Percentiles rank a stretch among this genome's conserved stretches.
phyloP scores from a whole-genome alignment of 1,140 invertebrate genomes.

The Drosophila elegans region DNA sequence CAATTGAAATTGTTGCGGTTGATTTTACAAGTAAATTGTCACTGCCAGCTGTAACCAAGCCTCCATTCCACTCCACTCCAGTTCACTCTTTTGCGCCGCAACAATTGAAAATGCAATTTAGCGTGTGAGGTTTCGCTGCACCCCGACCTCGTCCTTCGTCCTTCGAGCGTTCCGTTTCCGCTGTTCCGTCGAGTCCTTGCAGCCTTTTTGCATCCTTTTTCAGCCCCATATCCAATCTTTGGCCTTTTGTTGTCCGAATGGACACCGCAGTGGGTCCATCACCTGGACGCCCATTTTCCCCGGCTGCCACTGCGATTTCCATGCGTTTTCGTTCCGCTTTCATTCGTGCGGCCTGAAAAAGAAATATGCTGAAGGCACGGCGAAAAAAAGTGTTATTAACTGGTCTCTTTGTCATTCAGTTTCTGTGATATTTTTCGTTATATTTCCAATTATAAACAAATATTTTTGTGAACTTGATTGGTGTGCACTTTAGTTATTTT shows the following conservation, averaged over 20 bases:
- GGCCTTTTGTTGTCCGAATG: slow-evolving; percentile 55
- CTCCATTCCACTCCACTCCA: background rate
- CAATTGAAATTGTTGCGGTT: slow-evolving; percentile 72
- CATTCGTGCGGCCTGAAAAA: background rate
- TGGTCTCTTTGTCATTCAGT: background rate
- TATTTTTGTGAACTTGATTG: too few species aligned
- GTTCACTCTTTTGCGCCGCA: slow-evolving; percentile 5
- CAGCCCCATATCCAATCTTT: slow-evolving; percentile 20
- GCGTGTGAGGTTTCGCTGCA: slow-evolving; percentile 41
- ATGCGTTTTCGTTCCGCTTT: slow-evolving; percentile 28
- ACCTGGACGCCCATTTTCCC: background rate
- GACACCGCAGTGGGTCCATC: slow-evolving; percentile 34
- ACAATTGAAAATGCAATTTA: slow-evolving; percentile 69
- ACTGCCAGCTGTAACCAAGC: slow-evolving; percentile 22
- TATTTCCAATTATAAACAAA: too few species aligned
- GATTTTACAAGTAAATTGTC: slow-evolving; percentile 69
- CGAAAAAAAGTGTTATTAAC: background rate
- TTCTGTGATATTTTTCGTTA: background rate
- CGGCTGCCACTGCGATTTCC: slow-evolving; percentile 12
- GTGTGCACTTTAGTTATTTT: too few species aligned
- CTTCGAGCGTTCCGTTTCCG: slow-evolving; percentile 9
- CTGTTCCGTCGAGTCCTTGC: background rate
- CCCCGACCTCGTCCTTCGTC: background rate
- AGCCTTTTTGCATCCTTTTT: slow-evolving; percentile 1
- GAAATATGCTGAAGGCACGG: background rate